phyloP scores from a whole-genome alignment of 2,113 vertebrate genomes.

The Elachura formosa region DNA sequence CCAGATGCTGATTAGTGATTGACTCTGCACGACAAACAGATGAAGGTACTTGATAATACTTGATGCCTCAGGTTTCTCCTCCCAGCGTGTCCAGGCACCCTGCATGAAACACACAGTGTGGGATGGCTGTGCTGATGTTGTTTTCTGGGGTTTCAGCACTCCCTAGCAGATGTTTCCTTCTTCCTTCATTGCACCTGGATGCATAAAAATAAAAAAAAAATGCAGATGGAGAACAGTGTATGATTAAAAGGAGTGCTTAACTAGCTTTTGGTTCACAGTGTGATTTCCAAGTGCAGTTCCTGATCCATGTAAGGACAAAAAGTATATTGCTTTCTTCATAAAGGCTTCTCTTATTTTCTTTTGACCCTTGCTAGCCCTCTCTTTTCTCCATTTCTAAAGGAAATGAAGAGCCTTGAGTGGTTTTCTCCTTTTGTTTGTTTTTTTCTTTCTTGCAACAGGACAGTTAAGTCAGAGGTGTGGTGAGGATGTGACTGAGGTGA shows the following conservation, averaged over 20 bases:
- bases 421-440: background rate
- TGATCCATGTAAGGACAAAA: background rate
- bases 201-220: background rate
- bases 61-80: background rate
- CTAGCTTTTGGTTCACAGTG: background rate
- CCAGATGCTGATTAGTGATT: background rate
- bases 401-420: rapidly evolving
- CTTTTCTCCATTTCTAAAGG: background rate
- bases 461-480: background rate
- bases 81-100: background rate
- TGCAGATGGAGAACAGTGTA: background rate
- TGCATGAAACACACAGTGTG: rapidly evolving
- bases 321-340: background rate
- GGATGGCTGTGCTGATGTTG: rapidly evolving
- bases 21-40: background rate
- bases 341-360: background rate
- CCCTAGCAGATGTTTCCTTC: conserved; percentile 11
- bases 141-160: background rate
- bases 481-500: rapidly evolving
- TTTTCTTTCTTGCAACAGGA: background rate
- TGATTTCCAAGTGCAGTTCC: background rate
- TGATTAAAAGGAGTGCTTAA: background rate
- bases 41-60: background rate
- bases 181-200: conserved; percentile 16
- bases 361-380: background rate